Percentiles rank a stretch among this genome's conserved stretches.
Evolutionary conservation across 2,888 invertebrate species (phyloP).

Genomic region (Zhuqinia jingwanae): DNA sequence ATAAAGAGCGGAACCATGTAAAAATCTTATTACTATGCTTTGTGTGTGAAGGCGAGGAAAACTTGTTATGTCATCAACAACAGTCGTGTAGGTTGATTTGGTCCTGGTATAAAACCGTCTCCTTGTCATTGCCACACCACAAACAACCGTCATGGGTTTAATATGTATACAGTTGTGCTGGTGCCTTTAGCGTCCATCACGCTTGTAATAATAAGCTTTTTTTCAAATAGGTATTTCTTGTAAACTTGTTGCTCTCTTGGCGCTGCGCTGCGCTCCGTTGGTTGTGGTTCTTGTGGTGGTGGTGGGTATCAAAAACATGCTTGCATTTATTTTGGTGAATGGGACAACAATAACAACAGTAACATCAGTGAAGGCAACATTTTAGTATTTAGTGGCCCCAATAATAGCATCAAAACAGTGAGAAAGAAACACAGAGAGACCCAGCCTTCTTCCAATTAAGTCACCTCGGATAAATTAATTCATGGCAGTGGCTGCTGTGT

Average conservation of each 20-base stretch:
- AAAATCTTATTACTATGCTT: not conserved
- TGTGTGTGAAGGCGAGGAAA: constrained; percentile 52
- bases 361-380: constrained; percentile 18
- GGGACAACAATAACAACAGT: constrained; percentile 27
- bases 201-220: constrained; percentile 66
- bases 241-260: constrained; percentile 29
- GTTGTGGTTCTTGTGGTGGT: constrained; percentile 35
- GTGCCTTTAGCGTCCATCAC: constrained; percentile 66
- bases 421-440: constrained; percentile 2
- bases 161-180: constrained; percentile 19
- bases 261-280: constrained; percentile 43
- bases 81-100: not conserved
- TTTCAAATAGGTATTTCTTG: constrained; percentile 31
- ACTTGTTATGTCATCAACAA: constrained; percentile 71
- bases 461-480: constrained; percentile 13
- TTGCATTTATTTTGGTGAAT: constrained; percentile 21
- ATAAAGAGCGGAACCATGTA: constrained; percentile 59
- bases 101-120: constrained; percentile 22
- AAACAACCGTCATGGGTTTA: constrained; percentile 61
- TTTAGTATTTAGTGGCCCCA: constrained; percentile 47
- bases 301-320: not conserved
- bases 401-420: not conserved
- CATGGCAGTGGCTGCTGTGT: constrained; percentile 27
- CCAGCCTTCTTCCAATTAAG: constrained; percentile 57
- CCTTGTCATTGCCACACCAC: constrained; percentile 60